Percentiles rank a stretch among this genome's conserved stretches.
These are phyloP conservation scores for Yponomeuta malinellus DNA, from an alignment of 2,888 invertebrate genomes.

Conservation along the genomic window DNA sequence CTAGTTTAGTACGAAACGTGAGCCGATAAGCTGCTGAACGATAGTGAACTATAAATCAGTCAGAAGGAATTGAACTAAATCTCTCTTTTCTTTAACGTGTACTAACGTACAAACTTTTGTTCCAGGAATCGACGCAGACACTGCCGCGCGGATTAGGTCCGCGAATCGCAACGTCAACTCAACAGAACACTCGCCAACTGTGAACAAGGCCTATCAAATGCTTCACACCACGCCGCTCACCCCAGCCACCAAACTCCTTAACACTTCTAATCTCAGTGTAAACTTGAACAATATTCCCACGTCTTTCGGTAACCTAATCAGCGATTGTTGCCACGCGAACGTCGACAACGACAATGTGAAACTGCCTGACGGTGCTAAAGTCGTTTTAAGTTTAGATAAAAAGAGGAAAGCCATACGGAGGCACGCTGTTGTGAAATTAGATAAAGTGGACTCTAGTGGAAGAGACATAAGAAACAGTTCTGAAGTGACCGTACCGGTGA, in stretches of 20 bases:
- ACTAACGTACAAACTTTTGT: conserved; percentile 24
- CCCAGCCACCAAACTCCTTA: not conserved
- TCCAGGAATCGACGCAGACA: conserved; percentile 60
- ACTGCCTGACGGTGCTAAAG: conserved; percentile 28
- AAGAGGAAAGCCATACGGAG: conserved; percentile 43
- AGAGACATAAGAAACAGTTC: conserved; percentile 18
- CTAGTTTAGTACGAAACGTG: too few species aligned
- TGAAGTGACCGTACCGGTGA: conserved; percentile 26
- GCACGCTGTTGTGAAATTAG: conserved; percentile 41
- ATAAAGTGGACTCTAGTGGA: conserved; percentile 30
- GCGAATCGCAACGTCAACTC: conserved; percentile 35
- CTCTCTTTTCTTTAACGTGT: too few species aligned
- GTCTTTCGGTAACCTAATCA: conserved; percentile 22
- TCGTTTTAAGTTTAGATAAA: conserved; percentile 26
- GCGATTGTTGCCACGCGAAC: conserved; percentile 35
- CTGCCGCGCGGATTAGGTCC: conserved; percentile 40
- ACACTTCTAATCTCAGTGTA: not conserved
- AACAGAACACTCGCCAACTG: conserved; percentile 44
- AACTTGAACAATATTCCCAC: not conserved
- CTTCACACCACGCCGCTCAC: conserved; percentile 39
- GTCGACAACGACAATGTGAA: conserved; percentile 15
- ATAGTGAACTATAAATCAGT: too few species aligned
- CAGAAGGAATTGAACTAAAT: too few species aligned
- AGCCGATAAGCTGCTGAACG: too few species aligned
- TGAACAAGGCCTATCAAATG: conserved; percentile 66